phyloP scores from a whole-genome alignment of 2,797 vertebrate species.

The Naso thynnoides region DNA sequence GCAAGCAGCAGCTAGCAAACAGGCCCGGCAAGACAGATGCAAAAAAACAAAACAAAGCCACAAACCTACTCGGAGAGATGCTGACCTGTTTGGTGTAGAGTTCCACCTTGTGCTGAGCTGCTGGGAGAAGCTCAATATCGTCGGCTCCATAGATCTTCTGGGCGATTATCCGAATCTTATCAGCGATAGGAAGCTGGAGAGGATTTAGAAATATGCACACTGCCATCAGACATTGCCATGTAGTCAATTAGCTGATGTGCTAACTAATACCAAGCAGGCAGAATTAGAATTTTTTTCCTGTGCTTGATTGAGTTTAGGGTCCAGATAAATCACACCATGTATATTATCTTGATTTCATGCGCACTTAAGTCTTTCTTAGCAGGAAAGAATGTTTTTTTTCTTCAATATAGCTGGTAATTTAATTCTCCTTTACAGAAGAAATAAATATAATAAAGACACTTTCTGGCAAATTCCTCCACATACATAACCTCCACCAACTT shows the following conservation, averaged over 20 bases:
- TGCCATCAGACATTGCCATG: not conserved
- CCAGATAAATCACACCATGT: not conserved
- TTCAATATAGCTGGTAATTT: not conserved
- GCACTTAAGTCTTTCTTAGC: too few species aligned
- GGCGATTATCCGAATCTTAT: slow-evolving; percentile 96
- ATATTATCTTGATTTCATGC: not conserved
- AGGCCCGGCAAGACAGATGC: not conserved
- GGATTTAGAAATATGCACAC: not conserved
- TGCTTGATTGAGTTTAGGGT: too few species aligned
- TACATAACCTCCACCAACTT: not conserved
- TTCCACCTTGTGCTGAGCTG: slow-evolving; percentile 92
- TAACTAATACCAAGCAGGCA: not conserved
- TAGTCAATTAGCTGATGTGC: not conserved
- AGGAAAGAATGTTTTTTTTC: not conserved
- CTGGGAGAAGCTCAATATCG: slow-evolving; percentile 94
- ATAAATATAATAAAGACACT: not conserved
- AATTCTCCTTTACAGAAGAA: not conserved
- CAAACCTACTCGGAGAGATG: not conserved
- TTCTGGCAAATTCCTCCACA: not conserved
- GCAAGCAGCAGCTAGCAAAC: not conserved
- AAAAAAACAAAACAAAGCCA: too few species aligned
- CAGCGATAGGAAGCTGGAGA: slow-evolving; percentile 88
- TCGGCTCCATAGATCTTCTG: slow-evolving; percentile 96
- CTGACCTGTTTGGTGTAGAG: slow-evolving; percentile 95
- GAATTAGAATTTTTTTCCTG: not conserved